These are phyloP conservation scores for Lasioglossum baleicum DNA, from an alignment of 1,140 invertebrate species.

Conservation along the genomic window DNA sequence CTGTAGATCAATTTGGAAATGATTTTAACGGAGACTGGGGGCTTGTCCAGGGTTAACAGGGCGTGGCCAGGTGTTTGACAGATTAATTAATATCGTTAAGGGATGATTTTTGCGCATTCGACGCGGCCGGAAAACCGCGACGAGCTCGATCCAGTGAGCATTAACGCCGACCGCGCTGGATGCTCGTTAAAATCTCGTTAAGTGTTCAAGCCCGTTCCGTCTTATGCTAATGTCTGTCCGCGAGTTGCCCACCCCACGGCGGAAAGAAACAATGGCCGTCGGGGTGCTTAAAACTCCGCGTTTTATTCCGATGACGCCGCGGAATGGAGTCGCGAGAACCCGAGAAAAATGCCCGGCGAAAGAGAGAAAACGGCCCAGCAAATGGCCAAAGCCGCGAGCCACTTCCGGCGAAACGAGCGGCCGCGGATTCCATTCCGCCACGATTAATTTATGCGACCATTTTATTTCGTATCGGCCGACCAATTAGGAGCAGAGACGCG, in stretches of 20 bases:
- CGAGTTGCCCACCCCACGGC: background rate
- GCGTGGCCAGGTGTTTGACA: no score
- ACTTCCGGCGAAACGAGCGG: background rate
- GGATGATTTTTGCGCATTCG: conserved; percentile 42
- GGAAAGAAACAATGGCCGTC: conserved; percentile 26
- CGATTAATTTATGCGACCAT: background rate
- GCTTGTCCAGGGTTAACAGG: no score
- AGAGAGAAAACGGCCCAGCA: background rate
- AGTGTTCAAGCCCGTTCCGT: conserved; percentile 38
- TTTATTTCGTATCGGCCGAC: background rate
- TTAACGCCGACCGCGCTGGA: conserved; percentile 23
- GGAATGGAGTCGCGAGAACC: background rate
- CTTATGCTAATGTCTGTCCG: conserved; percentile 36
- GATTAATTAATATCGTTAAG: background rate
- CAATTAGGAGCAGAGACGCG: background rate
- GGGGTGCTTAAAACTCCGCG: background rate
- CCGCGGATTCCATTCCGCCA: background rate
- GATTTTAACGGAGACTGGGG: no score
- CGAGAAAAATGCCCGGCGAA: background rate
- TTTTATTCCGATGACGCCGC: conserved; percentile 21
- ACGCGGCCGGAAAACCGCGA: conserved; percentile 18
- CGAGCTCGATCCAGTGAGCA: conserved; percentile 24
- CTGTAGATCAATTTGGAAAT: no score
- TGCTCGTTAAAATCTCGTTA: conserved; percentile 59
- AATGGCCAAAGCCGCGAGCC: background rate